These are phyloP conservation scores for Gibbula magus DNA, from an alignment of 2,888 invertebrate genomes.

Conservation along the genomic window DNA sequence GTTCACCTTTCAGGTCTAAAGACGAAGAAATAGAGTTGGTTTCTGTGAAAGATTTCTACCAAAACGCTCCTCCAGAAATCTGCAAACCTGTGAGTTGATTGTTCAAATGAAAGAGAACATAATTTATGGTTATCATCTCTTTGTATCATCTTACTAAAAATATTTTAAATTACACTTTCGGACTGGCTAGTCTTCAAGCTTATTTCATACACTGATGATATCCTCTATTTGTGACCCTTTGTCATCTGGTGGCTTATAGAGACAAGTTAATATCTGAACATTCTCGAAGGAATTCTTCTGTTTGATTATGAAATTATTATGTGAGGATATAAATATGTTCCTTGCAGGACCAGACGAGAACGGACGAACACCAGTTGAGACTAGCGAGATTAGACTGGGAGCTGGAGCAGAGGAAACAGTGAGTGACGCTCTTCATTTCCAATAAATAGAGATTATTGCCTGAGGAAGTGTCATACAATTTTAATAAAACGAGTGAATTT, in stretches of 20 bases:
- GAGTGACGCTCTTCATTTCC: conserved; percentile 33
- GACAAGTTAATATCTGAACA: too few species aligned
- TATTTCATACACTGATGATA: too few species aligned
- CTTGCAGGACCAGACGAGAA: conserved; percentile 81
- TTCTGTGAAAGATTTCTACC: conserved; percentile 87
- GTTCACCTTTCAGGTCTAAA: conserved; percentile 81
- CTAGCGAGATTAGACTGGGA: conserved; percentile 94
- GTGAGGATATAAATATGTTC: neutral
- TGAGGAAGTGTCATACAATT: too few species aligned
- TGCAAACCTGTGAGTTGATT: conserved; percentile 80
- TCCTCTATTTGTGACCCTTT: too few species aligned
- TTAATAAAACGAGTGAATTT: too few species aligned
- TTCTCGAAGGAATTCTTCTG: neutral
- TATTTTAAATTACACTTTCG: too few species aligned
- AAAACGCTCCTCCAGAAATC: conserved; percentile 84
- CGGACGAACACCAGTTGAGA: conserved; percentile 86
- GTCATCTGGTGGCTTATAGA: too few species aligned
- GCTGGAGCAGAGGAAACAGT: conserved; percentile 88
- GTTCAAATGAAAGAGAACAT: too few species aligned
- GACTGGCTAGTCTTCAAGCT: too few species aligned
- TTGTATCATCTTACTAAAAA: too few species aligned
- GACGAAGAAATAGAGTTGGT: conserved; percentile 95
- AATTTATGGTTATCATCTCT: too few species aligned
- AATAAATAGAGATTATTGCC: too few species aligned
- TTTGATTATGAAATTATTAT: neutral